These are phyloP conservation scores for Notodromas monacha DNA, from an alignment of 2,888 invertebrate genomes.

Conservation along the genomic window DNA sequence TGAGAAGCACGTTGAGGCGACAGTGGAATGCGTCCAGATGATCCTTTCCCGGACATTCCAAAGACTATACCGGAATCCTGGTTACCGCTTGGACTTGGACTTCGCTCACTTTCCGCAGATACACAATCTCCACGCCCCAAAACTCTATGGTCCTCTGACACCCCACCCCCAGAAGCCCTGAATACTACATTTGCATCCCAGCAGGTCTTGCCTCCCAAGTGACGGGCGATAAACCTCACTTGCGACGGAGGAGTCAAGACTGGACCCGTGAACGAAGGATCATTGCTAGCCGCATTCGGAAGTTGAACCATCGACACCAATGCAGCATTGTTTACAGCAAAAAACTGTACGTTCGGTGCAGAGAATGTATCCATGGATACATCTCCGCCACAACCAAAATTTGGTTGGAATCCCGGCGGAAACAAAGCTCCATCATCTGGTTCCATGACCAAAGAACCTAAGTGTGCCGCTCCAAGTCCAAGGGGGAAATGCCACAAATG, in stretches of 20 bases:
- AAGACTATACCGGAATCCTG: too few relatives aligned
- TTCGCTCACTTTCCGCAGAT: too few relatives aligned
- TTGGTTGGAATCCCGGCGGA: slow-evolving; percentile 35
- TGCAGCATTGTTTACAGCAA: slow-evolving; percentile 41
- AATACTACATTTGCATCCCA: slow-evolving; percentile 83
- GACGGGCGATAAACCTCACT: slow-evolving; percentile 51
- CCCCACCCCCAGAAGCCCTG: slow-evolving; percentile 12
- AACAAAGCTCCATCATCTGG: slow-evolving; percentile 44
- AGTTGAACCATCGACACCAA: slow-evolving; percentile 64
- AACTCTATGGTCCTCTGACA: neutral
- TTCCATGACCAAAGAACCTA: slow-evolving; percentile 65
- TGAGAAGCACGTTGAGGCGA: neutral
- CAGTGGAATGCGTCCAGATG: neutral
- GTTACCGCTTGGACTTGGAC: too few relatives aligned
- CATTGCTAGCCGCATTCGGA: slow-evolving; percentile 44
- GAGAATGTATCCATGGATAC: slow-evolving; percentile 47
- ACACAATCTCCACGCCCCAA: neutral
- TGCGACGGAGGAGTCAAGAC: slow-evolving; percentile 38
- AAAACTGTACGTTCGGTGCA: slow-evolving; percentile 49
- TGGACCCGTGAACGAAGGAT: slow-evolving; percentile 38
- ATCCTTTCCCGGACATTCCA: neutral
- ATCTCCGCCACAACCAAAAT: too few relatives aligned
- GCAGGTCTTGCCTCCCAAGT: slow-evolving; percentile 69
- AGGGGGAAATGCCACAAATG: slow-evolving; percentile 71
- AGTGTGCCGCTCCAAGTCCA: slow-evolving; percentile 49